Evolutionary conservation across 2,797 vertebrate genomes (phyloP).

Genomic region (Sternarchorhynchus goeldii): DNA sequence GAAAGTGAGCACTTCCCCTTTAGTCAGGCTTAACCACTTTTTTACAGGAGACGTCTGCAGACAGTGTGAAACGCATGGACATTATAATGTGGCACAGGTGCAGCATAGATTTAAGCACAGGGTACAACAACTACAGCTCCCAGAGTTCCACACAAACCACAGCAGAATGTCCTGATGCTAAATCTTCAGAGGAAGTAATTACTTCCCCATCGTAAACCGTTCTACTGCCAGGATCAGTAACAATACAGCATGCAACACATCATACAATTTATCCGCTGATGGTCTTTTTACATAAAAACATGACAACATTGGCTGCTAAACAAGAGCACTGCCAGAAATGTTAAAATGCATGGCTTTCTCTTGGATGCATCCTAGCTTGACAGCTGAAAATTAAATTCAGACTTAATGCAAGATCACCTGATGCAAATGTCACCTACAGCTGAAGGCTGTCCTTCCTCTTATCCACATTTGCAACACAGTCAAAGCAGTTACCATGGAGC

Average conservation of each 20-base stretch:
- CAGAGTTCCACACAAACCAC: neutral
- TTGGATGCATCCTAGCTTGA: neutral
- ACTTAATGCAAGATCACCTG: neutral
- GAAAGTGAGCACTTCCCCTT: no score
- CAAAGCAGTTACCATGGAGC: slow-evolving; percentile 33
- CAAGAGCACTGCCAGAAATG: neutral
- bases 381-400: neutral
- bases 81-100: no score
- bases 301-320: neutral
- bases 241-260: neutral
- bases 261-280: neutral
- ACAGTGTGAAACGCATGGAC: no score
- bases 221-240: neutral
- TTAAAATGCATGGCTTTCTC: neutral
- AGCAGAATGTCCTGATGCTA: neutral
- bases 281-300: neutral
- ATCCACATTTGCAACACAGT: slow-evolving; percentile 11
- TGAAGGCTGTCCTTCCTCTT: slow-evolving; percentile 7
- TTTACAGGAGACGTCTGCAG: no score
- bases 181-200: neutral
- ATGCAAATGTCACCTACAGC: slow-evolving; percentile 44
- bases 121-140: neutral
- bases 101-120: neutral
- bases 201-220: neutral
- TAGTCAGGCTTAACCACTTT: no score